Percentiles rank a stretch among this genome's conserved stretches.
phyloP scores from a whole-genome alignment of 2,113 vertebrate species.

The Brachyhypopomus gauderio region DNA sequence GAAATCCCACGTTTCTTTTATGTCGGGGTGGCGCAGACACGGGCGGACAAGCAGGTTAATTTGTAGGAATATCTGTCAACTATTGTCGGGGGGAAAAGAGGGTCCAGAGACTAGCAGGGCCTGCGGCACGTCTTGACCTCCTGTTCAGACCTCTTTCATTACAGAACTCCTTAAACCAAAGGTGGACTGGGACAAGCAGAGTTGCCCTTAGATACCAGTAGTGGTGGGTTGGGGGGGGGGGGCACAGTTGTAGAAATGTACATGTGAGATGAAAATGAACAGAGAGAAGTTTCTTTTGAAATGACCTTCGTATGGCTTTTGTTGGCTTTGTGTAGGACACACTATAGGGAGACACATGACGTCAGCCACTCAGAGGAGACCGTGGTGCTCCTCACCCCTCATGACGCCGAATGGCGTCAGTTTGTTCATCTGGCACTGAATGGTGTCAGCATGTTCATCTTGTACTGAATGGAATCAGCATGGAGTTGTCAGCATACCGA shows the following conservation, averaged over 20 bases:
- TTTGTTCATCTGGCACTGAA: no score
- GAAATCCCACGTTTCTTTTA: slow-evolving; percentile 46
- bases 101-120: slow-evolving; percentile 8
- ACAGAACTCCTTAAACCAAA: slow-evolving; percentile 24
- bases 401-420: no score
- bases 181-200: not conserved
- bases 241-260: slow-evolving; percentile 4
- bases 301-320: not conserved
- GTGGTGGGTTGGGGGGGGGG: not conserved
- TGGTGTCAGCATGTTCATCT: no score
- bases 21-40: slow-evolving; percentile 1
- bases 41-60: slow-evolving; percentile 59
- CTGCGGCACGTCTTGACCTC: slow-evolving; percentile 27
- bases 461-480: not conserved
- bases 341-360: not conserved
- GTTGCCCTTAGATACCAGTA: slow-evolving; percentile 14
- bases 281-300: not conserved
- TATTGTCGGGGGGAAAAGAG: no score
- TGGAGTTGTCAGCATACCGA: slow-evolving; percentile 25
- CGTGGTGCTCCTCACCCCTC: no score
- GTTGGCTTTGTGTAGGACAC: not conserved
- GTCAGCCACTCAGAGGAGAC: not conserved
- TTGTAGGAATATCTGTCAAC: slow-evolving; percentile 63
- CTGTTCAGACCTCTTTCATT: slow-evolving; percentile 32
- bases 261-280: not conserved